phyloP scores from a whole-genome alignment of 2,797 vertebrate genomes.

The Pseudotriccus pelzelni region DNA sequence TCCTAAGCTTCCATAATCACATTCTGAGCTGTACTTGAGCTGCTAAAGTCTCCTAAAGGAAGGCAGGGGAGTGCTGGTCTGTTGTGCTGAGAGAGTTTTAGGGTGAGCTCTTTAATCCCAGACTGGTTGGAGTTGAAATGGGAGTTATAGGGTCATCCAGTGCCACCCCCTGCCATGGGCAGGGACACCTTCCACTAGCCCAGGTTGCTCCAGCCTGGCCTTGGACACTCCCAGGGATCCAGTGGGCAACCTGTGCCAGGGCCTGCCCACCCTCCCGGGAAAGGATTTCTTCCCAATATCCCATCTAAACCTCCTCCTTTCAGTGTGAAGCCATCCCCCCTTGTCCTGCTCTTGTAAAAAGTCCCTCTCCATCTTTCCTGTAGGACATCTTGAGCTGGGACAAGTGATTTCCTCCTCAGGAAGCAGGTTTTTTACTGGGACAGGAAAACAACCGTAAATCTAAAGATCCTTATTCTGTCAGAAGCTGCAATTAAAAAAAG shows the following conservation, averaged over 20 bases:
- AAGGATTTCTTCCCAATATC: neutral
- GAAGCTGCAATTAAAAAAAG: neutral
- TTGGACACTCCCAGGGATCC: neutral
- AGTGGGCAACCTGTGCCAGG: neutral
- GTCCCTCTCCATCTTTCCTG: neutral
- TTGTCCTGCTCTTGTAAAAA: neutral
- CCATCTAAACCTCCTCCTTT: neutral
- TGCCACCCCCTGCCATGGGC: neutral
- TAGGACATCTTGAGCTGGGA: neutral
- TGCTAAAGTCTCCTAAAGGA: no score
- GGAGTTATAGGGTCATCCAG: rapidly evolving
- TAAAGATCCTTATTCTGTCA: no score
- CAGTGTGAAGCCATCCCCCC: neutral
- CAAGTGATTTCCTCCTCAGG: neutral
- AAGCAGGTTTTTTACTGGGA: neutral
- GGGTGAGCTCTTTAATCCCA: neutral
- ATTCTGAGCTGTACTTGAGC: neutral
- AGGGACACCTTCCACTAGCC: rapidly evolving
- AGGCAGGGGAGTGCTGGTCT: neutral
- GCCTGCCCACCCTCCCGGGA: no score
- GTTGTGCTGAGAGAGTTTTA: neutral
- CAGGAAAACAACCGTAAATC: neutral
- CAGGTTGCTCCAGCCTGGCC: neutral
- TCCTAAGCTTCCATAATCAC: neutral
- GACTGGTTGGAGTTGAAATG: neutral